Percentiles rank a stretch among this genome's conserved stretches.
Conservation (phyloP, 2,113 vertebrate genomes). For the Corvus cornix region DNA sequence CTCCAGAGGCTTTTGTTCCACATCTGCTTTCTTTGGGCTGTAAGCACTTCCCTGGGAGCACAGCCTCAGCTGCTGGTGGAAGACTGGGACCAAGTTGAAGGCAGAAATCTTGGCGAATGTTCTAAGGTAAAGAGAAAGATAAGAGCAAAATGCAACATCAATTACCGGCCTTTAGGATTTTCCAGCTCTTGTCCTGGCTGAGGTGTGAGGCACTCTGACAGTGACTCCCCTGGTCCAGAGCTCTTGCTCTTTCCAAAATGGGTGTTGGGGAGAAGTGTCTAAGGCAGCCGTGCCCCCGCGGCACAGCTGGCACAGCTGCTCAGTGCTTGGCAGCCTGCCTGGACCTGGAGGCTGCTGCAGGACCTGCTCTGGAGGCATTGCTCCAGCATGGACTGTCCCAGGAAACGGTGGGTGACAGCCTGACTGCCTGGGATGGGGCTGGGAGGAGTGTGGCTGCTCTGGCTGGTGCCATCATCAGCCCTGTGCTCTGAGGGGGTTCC, state of each 20-base stretch:
- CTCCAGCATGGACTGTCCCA: neutral
- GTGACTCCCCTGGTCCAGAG: fast-evolving
- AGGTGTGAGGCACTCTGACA: neutral
- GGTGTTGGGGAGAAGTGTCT: neutral
- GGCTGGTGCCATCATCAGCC: neutral
- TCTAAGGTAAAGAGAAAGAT: neutral
- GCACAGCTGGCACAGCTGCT: neutral
- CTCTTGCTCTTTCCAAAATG: neutral
- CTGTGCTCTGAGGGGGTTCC: neutral
- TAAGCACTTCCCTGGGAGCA: neutral
- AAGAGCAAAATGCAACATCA: neutral
- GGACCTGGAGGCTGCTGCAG: neutral
- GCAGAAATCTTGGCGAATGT: neutral
- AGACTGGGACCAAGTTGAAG: neutral
- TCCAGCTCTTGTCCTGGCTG: neutral
- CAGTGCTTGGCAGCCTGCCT: neutral
- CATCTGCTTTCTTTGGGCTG: neutral
- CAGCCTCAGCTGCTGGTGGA: neutral
- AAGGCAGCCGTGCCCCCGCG: neutral
- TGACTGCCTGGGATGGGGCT: fast-evolving
- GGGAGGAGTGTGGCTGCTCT: neutral
- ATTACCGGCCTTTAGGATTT: neutral
- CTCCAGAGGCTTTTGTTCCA: neutral
- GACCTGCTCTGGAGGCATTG: neutral
- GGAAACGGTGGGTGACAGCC: fast-evolving